Base-by-base conservation (phyloP, 2,797 vertebrate species). In the Botia kubotai region DNA sequence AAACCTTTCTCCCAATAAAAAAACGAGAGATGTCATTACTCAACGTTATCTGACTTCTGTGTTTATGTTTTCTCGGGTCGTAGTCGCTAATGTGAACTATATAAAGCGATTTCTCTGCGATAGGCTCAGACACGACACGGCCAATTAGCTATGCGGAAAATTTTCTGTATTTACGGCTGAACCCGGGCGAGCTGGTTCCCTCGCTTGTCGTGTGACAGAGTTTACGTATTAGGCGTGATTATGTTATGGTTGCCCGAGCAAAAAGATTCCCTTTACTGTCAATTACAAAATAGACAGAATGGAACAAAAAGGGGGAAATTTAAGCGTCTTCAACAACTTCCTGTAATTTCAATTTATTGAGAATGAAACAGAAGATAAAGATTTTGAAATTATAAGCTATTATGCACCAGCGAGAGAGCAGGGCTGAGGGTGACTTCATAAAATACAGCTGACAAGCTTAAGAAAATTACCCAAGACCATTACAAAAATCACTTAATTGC, bases 401-500 rank as follows among this genome's bases (percentile, higher is more conserved):
- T 98, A 97, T 98, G 95, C 93, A 90, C 90, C 85, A 95, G 93
- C 94, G 96, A 95, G 94, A 95, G 93, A 90, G 89, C 80, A 91
- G 93, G 94, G 93, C 94, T 95, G 95, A 95, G 95, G 93, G 93
- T 93, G 87, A 94, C 91, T 95, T 96, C 95, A 97, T 97, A 97
- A 97, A 97, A 96, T 95, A 97, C 95, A 98, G 96, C 96, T 98
- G 97, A 99, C 96, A 97, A 97, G 95, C 96, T 94, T 91, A 90
- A 94, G 96, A 96, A 97, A 98, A 98, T 98, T 98, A 98, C 95
- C 96, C 95, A 95, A 94, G 97, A 97, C 96, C 96, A 97, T 98
- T 97, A 97, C 96, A 97, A 97, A 98, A 98, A 98, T 97, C 96
- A 98, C 96, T 97, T 98, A 98, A 98, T 98, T 98, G 96, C 95